Evolutionary conservation across 64 coral and sea anemone species (phyloP), one percentile per base, ranked within the genome.

Genomic region (Acropora yongei): DNA sequence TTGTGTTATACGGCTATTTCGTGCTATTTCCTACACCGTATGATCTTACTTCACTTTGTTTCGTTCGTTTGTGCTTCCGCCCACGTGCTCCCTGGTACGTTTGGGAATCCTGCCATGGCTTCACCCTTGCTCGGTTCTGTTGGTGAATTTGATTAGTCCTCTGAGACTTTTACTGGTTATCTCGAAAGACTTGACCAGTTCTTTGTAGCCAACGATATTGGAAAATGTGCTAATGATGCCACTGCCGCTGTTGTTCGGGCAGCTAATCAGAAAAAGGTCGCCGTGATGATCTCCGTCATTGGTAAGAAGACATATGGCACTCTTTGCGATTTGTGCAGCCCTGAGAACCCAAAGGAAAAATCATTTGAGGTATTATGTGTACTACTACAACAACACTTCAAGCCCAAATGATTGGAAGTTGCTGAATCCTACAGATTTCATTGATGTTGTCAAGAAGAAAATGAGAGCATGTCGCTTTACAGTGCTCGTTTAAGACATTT

Each of bases 351-450:
- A 7, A 79, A 81, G 5, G 83, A 87, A 8, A 95, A 95, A 79
- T 50, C 82, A 3, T 95, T 87, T 68, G 44, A 91, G 44, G 39
- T 77, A 82, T 19, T 96, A 17, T 92, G 63, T 40, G 71, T 79
- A 65, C 76, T 95, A 44, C 47, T 91, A 41, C 20, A 68, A 42
- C n/a, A 47, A 66, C 91, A 75, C 47, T 92, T 88, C 12, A 95
- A 95, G 82, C 89, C 94, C 0, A 95, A 91, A 67, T 84, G 91
- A 14, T 78, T 95, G 8, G 94, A 95, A 44, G 94, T 95, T 5
- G 89, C 89, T 2, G 89, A 92, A 91, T 88, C 84, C 0, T 95
- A 95, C 47, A 41, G 89, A 49, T 95, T 91, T 57, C 72, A 95
- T 17, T 84, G 77, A 4, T 88, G 89, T 9, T 41, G 63, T 8